phyloP scores from a whole-genome alignment of 2,113 vertebrate genomes.

The Glaucomys volans region DNA sequence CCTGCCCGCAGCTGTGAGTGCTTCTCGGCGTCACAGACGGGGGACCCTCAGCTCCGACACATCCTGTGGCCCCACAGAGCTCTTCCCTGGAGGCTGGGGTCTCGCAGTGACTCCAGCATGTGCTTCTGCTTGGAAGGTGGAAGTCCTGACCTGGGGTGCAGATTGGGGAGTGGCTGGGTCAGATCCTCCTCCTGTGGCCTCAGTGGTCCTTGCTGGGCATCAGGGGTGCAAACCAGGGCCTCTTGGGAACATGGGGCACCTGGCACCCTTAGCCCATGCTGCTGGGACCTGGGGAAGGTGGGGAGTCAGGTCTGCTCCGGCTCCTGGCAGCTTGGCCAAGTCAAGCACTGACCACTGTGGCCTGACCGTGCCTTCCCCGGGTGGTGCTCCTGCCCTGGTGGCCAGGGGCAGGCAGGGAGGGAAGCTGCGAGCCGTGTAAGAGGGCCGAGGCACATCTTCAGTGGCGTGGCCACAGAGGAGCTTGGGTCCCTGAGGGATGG shows the following conservation, averaged over 20 bases:
- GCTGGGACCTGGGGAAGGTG: neutral
- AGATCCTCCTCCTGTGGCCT: neutral
- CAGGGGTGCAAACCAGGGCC: fast-evolving
- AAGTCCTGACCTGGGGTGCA: neutral
- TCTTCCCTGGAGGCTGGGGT: neutral
- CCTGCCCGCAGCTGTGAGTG: fast-evolving
- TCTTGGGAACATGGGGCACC: fast-evolving
- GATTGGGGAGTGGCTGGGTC: neutral
- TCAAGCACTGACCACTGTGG: fast-evolving
- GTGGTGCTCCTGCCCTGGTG: neutral
- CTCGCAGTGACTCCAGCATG: neutral
- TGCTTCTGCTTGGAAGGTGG: neutral
- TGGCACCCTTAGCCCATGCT: fast-evolving
- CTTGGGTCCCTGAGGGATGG: fast-evolving
- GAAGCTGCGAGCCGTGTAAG: neutral
- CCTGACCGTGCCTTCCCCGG: fast-evolving
- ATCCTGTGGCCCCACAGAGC: neutral
- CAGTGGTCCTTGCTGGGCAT: fast-evolving
- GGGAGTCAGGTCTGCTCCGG: neutral
- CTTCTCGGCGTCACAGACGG: neutral
- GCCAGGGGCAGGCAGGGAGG: neutral
- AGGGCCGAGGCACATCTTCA: fast-evolving
- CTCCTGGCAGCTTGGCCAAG: neutral
- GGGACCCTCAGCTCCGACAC: too few relatives aligned
- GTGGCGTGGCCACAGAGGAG: fast-evolving